Percentiles rank a stretch among this genome's conserved stretches.
Evolutionary conservation across 2,888 invertebrate genomes (phyloP).

Genomic region (Leptura quadrifasciata): DNA sequence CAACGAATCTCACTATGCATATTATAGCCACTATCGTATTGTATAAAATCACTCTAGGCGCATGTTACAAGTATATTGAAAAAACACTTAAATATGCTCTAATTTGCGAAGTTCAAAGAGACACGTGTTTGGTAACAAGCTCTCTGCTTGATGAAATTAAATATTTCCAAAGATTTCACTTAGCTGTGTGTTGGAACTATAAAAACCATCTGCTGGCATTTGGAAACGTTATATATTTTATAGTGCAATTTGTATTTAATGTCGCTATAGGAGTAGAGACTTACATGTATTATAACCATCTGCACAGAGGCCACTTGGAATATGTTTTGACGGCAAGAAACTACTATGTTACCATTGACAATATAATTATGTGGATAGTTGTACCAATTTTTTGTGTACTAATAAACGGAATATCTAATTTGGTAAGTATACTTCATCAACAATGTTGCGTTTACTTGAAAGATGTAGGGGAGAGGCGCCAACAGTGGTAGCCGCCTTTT

Average conservation of each 20-base stretch:
- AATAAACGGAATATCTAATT: background rate
- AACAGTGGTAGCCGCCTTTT: no score
- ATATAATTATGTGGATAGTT: background rate
- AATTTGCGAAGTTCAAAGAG: background rate
- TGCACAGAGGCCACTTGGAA: background rate
- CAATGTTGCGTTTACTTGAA: no score
- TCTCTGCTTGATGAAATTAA: background rate
- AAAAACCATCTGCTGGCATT: background rate
- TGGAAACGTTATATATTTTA: background rate
- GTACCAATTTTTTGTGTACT: background rate
- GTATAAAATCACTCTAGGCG: background rate
- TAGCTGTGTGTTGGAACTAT: background rate
- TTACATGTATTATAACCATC: background rate
- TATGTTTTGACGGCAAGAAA: background rate
- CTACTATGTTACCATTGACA: background rate
- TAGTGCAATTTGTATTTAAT: background rate
- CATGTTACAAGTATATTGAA: background rate
- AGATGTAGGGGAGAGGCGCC: no score
- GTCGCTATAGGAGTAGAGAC: background rate
- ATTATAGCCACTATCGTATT: background rate
- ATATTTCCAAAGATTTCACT: constrained; percentile 1
- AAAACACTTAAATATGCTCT: background rate
- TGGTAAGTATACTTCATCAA: background rate
- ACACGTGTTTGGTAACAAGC: background rate
- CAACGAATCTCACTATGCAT: background rate